Percentiles rank a stretch among this genome's conserved stretches.
These are phyloP conservation scores for Peromyscus melanophrys DNA, from an alignment of 2,797 vertebrate genomes.

Conservation along the genomic window DNA sequence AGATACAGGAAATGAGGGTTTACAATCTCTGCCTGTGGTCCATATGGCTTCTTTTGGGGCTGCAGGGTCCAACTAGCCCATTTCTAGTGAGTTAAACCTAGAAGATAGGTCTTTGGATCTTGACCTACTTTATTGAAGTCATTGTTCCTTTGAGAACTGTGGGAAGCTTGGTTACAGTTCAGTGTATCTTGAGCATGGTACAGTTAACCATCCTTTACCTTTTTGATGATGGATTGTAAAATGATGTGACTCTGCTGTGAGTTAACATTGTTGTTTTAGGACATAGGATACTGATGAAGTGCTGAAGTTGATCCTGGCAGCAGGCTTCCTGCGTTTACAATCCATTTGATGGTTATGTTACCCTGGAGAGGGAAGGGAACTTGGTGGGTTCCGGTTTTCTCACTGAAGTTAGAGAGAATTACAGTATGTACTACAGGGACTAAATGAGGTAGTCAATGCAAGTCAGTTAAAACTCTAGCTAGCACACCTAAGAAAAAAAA, in stretches of 20 bases:
- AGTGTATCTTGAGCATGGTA: neutral
- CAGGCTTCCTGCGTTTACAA: neutral
- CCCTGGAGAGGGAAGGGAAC: neutral
- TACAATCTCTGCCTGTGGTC: neutral
- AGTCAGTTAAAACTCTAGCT: slow-evolving; percentile 7
- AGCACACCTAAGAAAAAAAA: neutral
- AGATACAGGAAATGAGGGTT: neutral
- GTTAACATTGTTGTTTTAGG: neutral
- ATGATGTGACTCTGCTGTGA: neutral
- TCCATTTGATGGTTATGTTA: neutral
- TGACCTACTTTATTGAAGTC: neutral
- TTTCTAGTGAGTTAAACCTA: neutral
- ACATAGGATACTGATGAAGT: neutral
- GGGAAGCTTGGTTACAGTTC: neutral
- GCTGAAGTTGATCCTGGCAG: neutral
- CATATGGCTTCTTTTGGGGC: neutral
- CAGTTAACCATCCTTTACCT: neutral
- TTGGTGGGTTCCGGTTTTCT: neutral
- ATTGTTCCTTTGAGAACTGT: neutral
- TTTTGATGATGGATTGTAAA: neutral
- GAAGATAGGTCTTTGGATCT: neutral
- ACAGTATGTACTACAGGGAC: neutral
- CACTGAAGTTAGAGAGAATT: slow-evolving; percentile 32
- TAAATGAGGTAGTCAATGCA: slow-evolving; percentile 38
- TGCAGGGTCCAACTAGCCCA: neutral